Evolutionary conservation across 2,113 vertebrate species (phyloP), one percentile per base, ranked within the genome.

Genomic region (Shinisaurus crocodilurus): DNA sequence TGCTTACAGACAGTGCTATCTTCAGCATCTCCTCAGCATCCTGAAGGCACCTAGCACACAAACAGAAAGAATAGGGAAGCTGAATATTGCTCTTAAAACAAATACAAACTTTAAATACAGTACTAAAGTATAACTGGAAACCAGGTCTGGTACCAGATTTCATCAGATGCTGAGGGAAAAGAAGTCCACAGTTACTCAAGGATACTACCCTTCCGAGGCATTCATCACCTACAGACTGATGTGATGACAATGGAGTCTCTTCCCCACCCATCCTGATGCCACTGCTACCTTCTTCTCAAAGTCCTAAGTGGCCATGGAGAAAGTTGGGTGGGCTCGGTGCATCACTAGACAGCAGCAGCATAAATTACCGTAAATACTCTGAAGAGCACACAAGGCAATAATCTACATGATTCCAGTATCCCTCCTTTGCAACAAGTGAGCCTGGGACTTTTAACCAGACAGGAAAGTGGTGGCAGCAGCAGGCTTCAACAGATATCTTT

Each of bases 1-100:
- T 96, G 91, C 97, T 98, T 92, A 99, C 74, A 93, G 98, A 98
- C 90, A 96, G 90, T 34, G 98, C 97, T 90, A 99, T 95, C 95
- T 97, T 98, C 95, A 99, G 92, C 92, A 99, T 96, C 89, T 98
- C 97, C 89, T 98, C 98, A 50, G 98, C 97, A 96, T 99, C 99
- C 90, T 99, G 98, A 93, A 96, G 97, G 96, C 98, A 99, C 89
- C 99, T 99, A 96, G 63, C 90, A 86, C 94, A 43, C 54, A 92
- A 80, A 65, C 45, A 18, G 95, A 93, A 94, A 92, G 1, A 92
- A 0, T 23, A 9, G 54, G 65, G 79, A 54, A 54, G 3, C 1
- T 63, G 27, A 48, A 75, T 25, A n/a, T 20, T 74, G 2, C 8
- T n/a, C 1, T 84, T 63, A 60, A 60, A 76, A 74, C 34, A 29